These are phyloP conservation scores for Aurelia coerulea DNA, from an alignment of 30 jellyfish, hydroid and myxozoan species.

Conservation along the genomic window DNA sequence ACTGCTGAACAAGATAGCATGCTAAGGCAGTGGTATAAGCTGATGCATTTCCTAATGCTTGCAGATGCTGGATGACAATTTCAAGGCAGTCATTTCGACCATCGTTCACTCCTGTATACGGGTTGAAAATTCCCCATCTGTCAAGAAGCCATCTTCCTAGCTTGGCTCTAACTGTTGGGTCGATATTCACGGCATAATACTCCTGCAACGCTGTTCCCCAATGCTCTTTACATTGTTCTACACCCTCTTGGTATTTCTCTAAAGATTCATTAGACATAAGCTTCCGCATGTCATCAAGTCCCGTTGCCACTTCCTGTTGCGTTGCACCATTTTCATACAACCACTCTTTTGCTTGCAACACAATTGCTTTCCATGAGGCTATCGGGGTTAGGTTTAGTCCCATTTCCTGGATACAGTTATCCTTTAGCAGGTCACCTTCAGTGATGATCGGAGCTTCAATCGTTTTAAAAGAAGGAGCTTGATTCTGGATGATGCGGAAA, in stretches of 20 bases:
- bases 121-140: conserved; percentile 77
- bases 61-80: conserved; percentile 73
- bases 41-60: conserved; percentile 64
- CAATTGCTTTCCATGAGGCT: conserved; percentile 78
- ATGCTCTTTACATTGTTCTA: conserved; percentile 69
- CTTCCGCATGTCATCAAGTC: conserved; percentile 86
- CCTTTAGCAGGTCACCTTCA: conserved; percentile 72
- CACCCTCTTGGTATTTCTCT: conserved; percentile 78
- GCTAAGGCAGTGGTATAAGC: conserved; percentile 61
- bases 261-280: conserved; percentile 71
- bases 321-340: conserved; percentile 84
- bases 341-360: conserved; percentile 81
- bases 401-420: conserved; percentile 58
- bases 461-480: conserved; percentile 69
- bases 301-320: conserved; percentile 88
- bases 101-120: conserved; percentile 87
- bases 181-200: conserved; percentile 71
- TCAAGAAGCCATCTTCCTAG: conserved; percentile 86
- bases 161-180: conserved; percentile 64
- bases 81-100: conserved; percentile 79
- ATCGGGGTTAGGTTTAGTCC: conserved; percentile 76
- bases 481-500: conserved; percentile 57
- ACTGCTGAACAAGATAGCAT: conserved; percentile 79
- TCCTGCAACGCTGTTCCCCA: conserved; percentile 85
- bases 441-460: conserved; percentile 66